Base-by-base conservation (phyloP, 1,140 invertebrate species). In the Panagrolaimus sp. region DNA sequence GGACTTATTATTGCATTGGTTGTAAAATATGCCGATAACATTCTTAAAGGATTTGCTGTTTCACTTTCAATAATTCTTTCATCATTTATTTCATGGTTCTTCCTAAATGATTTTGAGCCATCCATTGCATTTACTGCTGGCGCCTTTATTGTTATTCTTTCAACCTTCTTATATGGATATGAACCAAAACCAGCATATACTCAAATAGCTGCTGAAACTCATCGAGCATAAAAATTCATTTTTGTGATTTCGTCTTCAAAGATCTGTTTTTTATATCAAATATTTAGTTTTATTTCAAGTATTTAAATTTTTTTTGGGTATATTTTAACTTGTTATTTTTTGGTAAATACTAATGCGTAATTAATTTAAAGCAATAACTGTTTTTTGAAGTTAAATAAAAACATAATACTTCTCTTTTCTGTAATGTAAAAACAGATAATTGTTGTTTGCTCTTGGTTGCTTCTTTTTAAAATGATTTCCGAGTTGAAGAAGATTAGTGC, bases 1-100 rank as follows among this genome's bases (percentile, higher is more conserved):
- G 80, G 80, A 27, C 70, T 82, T 8, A 67, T 81, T 5, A 79
- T 82, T 64, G 81, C 82, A 13, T 47, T 83, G 11, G 80, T 82
- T 13, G 80, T 82, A 14, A 82, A 82, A 66, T 82, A 82, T 53
- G 80, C 80, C 5, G 80, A 82, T 61, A 82, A 82, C 63, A 82
- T 82, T 72, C 65, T 82, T 25, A 82, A 82, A 66, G 78, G 79
- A 51, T 82, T 82, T 61, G 80, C 82, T 20, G 78, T 79, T 20
- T 82, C 82, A 0, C 66, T 82, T 23, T 81, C 82, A 2, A 82
- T 82, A 25, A 75, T 82, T 31, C 64, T 83, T 1, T 79, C 80
- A 0, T 72, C 73, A 45, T 74, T 82, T 63, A 70, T 82, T 25
- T 82, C 80, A 4, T 83, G 75, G 73, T 63, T 67, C 7, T 72